Evolutionary conservation across 1,140 invertebrate species (phyloP), one percentile per base, ranked within the genome.

Genomic region (Euura lappo): DNA sequence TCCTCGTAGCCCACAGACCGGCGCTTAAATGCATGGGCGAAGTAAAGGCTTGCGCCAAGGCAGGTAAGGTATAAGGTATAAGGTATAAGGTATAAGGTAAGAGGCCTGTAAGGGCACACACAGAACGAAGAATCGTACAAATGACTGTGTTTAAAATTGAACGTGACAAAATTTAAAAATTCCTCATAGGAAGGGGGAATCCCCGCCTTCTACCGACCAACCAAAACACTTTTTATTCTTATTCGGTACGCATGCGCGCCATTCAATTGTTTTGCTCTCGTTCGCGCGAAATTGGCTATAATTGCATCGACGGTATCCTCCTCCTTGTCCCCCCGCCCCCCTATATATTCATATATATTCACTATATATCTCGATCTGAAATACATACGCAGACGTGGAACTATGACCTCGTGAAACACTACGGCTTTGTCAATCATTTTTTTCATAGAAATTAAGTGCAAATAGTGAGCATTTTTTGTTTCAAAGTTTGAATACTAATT

Each of bases 111-210:
- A 75, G 10, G 67, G 8, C 8, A 68, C 42, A 44, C 66, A 68
- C 66, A 68, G 44, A 44, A 28, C 66, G 11, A 79, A 84, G 81
- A 28, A 84, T 84, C 81, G 75, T 76, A 83, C 85, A 87, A 87
- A 87, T 87, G 81, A 87, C 86, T 87, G 86, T 87, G 85, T 87
- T 87, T 87, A 87, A 87, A 85, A 81, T 83, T 83, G 86, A 86
- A 87, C 86, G 86, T 87, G 86, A 87, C 85, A 87, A 87, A 87
- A 87, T 87, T 87, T 85, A 84, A 86, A 87, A 87, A 87, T 86
- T 80, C 77, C 70, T 70, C 72, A 60, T 45, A 28, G 68, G 65
- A 65, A 72, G 60, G 65, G 65, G 65, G 45, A 71, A 68, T 70
- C 71, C 71, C 71, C 8, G 71, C 51, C 71, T 71, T 71, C 51